A percentile compares a stretch with the other conserved stretches of the same genome.
Conservation (phyloP, 1,140 invertebrate species). For the Caligus rogercresseyi region DNA sequence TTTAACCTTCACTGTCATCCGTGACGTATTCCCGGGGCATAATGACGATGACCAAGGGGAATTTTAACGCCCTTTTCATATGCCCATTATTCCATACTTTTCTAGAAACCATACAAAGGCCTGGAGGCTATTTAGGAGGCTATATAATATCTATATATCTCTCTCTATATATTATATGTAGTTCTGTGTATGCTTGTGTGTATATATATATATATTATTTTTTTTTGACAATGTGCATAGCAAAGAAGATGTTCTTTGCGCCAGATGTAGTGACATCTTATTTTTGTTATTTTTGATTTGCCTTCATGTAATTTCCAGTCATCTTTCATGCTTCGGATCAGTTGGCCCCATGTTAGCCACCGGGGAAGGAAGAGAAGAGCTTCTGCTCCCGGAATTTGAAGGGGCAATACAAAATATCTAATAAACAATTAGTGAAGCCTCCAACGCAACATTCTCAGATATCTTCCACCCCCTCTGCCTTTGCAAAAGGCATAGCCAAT, state of each 20-base stretch:
- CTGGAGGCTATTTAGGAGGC: too few species aligned
- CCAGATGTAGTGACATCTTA: neutral
- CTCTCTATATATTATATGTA: too few species aligned
- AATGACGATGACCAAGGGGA: too few species aligned
- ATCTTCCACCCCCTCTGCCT: neutral
- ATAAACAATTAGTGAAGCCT: neutral
- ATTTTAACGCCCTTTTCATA: too few species aligned
- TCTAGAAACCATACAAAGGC: too few species aligned
- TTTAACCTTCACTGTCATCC: too few species aligned
- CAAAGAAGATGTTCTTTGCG: neutral
- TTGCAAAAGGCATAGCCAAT: neutral
- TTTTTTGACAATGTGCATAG: neutral
- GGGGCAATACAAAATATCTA: neutral
- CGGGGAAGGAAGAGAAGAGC: neutral
- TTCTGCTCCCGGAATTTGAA: neutral
- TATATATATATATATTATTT: neutral
- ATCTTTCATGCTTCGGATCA: neutral
- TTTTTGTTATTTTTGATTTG: neutral
- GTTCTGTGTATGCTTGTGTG: too few species aligned
- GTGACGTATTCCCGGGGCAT: too few species aligned
- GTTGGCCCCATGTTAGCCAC: neutral
- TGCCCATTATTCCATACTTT: too few species aligned
- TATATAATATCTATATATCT: too few species aligned
- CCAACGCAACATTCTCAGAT: neutral
- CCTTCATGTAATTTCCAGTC: neutral